Evolutionary conservation across 2,113 vertebrate species (phyloP).

Genomic region (Prochilodus magdalenae): DNA sequence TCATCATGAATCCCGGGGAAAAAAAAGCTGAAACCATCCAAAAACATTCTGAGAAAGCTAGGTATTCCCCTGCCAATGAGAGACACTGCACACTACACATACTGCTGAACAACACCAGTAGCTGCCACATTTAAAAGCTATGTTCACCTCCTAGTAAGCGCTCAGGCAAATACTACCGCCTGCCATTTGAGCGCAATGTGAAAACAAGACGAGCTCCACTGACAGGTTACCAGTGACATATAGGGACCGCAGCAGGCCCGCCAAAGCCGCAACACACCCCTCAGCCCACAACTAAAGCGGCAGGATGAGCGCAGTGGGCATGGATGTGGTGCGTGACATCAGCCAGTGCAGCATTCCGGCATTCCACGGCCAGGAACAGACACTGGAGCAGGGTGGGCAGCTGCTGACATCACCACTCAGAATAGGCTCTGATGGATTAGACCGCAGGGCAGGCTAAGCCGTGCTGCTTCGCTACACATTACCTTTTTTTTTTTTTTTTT

Average conservation of each 20-base stretch:
- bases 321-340: conserved; percentile 75
- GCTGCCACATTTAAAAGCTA: conserved; percentile 3
- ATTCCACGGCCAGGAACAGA: conserved; percentile 71
- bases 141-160: not conserved
- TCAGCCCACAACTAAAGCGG: conserved; percentile 51
- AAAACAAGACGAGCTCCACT: conserved; percentile 41
- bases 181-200: conserved; percentile 21
- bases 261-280: conserved; percentile 32
- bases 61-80: not conserved
- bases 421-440: conserved; percentile 49
- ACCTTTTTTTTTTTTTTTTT: not conserved
- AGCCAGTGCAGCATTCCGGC: conserved; percentile 69
- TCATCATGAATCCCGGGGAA: too few relatives aligned
- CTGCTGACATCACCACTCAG: conserved; percentile 59
- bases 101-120: not conserved
- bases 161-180: not conserved
- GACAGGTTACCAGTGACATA: conserved; percentile 50
- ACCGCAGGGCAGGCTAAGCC: conserved; percentile 32
- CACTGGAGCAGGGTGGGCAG: conserved; percentile 42
- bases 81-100: not conserved
- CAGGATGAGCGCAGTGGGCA: conserved; percentile 69
- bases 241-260: conserved; percentile 53
- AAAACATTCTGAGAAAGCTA: too few relatives aligned
- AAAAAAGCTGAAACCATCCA: too few relatives aligned
- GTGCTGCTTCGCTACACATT: not conserved